Evolutionary conservation across 2,888 invertebrate species (phyloP), one percentile per base, ranked within the genome.

Genomic region (Seladonia tumulorum): DNA sequence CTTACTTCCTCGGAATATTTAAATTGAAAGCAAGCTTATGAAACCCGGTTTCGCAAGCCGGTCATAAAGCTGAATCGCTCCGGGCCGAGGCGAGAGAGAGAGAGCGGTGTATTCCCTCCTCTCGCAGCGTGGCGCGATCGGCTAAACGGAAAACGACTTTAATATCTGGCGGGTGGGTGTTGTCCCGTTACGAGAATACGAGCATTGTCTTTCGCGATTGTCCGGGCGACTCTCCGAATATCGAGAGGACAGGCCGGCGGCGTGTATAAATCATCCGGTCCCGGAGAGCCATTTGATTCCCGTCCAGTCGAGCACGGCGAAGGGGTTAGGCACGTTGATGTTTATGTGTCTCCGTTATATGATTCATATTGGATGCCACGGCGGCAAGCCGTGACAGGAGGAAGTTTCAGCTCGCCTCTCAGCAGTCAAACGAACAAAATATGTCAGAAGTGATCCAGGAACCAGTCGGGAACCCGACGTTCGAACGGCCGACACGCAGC

Each of bases 291-390:
- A 70, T 73, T 83, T 76, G 80, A 79, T 75, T 77, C 74, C 53
- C 47, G 84, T 47, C 49, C 76, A 49, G 68, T 74, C 76, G 79
- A 73, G 81, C 83, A 73, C 68, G 22, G 35, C 0, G 39, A 49
- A 66, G 79, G 72, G 72, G 57, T 86, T 78, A 79, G 81, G 42
- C 85, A 74, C 22, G 79, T 75, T 80, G 85, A 83, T 85, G 90
- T 88, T 89, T 89, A 86, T 82, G 90, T 82, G 87, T 88, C 85
- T 79, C 83, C 82, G 86, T 74, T 77, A 76, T 83, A 87, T 87
- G 89, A 89, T 89, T 89, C 89, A 88, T 89, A 76, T 79, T 53
- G 86, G 81, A 75, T 57, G 75, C 49, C 76, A 60, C 45, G 82
- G 75, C 49, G 47, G 73, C 70, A 42, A 39, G 42, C 57, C 63